Percentiles rank a stretch among this genome's conserved stretches.
Conservation (phyloP, 2,888 invertebrate genomes). For the Reticulitermes lucifugus region DNA sequence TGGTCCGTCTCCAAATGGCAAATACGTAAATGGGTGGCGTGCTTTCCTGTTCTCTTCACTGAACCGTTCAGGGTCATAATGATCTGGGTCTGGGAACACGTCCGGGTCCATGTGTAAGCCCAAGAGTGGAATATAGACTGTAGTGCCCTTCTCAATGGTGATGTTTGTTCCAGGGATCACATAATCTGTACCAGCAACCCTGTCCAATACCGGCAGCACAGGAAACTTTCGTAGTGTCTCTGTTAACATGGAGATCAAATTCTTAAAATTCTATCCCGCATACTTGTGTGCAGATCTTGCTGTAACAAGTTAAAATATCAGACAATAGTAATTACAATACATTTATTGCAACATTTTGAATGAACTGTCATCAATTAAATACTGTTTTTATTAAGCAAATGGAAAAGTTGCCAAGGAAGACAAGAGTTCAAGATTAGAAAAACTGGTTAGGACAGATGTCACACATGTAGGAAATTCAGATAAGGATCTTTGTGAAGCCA, state of each 20-base stretch:
- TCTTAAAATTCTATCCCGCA: no score
- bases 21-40: background rate
- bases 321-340: no score
- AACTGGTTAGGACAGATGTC: no score
- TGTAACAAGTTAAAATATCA: no score
- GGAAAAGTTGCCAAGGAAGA: no score
- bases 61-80: conserved; percentile 56
- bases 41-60: background rate
- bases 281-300: no score
- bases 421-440: no score
- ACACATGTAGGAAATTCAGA: no score
- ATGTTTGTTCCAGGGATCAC: conserved; percentile 54
- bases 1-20: conserved; percentile 44
- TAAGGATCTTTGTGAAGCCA: no score
- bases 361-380: no score
- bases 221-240: conserved; percentile 40
- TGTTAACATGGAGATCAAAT: background rate
- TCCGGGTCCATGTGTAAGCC: conserved; percentile 43
- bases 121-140: conserved; percentile 46
- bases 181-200: conserved; percentile 50
- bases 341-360: no score
- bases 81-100: conserved; percentile 53
- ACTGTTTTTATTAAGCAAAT: no score
- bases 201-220: conserved; percentile 37
- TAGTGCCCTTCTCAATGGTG: conserved; percentile 54